Evolutionary conservation across 2,797 vertebrate genomes (phyloP), one percentile per base, ranked within the genome.

Genomic region (Odontamblyopus lacepedii): DNA sequence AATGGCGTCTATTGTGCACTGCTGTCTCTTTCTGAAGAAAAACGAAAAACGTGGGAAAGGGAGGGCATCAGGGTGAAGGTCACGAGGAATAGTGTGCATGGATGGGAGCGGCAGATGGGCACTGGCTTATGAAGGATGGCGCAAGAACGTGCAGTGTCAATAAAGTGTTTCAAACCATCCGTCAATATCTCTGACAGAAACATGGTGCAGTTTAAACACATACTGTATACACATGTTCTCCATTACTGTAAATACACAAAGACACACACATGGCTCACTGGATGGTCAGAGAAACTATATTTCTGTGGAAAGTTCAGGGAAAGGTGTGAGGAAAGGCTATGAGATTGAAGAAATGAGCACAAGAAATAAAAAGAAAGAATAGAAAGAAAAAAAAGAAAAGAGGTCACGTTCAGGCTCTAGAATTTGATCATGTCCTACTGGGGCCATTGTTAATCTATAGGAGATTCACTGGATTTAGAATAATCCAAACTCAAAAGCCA

Each of bases 91-190:
- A 82, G 66, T 63, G 64, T 69, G 63, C 35, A 56, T 4, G 81
- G 68, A 67, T 50, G 64, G 64, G 69, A 69, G 72, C 66, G 84
- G 89, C 88, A 89, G 86, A 89, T 87, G 85, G 85, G 76, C 83
- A 81, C 84, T 78, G 69, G 72, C 69, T 86, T 48, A 79, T 92
- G 92, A 93, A 87, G 86, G 87, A 92, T 92, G 87, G 85, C 69
- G 81, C 87, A 88, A 88, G 81, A 92, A 92, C 89, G 90, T 89
- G 89, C 92, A 87, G 88, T 92, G 88, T 92, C 91, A 92, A 92
- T 93, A 92, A 92, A 91, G 78, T 63, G 85, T 90, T 92, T 85
- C 81, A 81, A 78, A 74, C 78, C 85, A 92, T 94, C 88, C 81
- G 90, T 92, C 91, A 93, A 72, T 60, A 1, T 0, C 70, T 59